Base-by-base conservation (phyloP, 2,888 invertebrate genomes). In the Agrochola macilenta region DNA sequence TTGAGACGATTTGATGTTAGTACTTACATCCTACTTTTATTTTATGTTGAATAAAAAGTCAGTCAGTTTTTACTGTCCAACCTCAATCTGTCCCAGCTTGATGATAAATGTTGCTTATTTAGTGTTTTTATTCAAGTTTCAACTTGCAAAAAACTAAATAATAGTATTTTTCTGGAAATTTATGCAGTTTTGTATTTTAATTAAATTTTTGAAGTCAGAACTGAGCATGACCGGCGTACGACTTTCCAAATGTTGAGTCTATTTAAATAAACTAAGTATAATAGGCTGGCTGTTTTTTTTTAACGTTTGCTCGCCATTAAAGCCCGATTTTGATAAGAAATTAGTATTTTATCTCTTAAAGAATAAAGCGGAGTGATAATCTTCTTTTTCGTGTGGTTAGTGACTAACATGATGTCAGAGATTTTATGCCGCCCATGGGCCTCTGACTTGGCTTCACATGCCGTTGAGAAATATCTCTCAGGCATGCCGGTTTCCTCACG, bases 51-150 rank as follows among this genome's bases (percentile, higher is more conserved):
- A 4, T 2, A 70, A 71, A 60, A 78, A 71, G 1, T 30, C 4
- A n/a, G 4, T 2, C 0, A 26, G 5, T 76, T 74, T 76, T 49
- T 54, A 26, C 9, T 5, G 5, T 17, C 5, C 5, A 35, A 17
- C 52, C 83, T 66, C 66, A n/a, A 72, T 68, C 17, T 46, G 66
- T 77, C 58, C 23, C 4, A 71, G 20, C 7, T 49, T 39, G 1
- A 61, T 71, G 49, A 81, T 77, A 49, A 49, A 76, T 82, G n/a
- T 2, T 30, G 9, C 26, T 26, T 12, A 54, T 20, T 61, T 0
- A 5, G 0, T 58, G 7, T 20, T 26, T 52, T 43, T 49, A 26
- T 17, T 30, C 14, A 63, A 46, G 0, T 26, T 35, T 26, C 14
- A 11, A 20, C 11, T n/a, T 2, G 8, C 11, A 5, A 65, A 49